Evolutionary conservation across 2,113 vertebrate species (phyloP).

Genomic region (Apteryx owenii): DNA sequence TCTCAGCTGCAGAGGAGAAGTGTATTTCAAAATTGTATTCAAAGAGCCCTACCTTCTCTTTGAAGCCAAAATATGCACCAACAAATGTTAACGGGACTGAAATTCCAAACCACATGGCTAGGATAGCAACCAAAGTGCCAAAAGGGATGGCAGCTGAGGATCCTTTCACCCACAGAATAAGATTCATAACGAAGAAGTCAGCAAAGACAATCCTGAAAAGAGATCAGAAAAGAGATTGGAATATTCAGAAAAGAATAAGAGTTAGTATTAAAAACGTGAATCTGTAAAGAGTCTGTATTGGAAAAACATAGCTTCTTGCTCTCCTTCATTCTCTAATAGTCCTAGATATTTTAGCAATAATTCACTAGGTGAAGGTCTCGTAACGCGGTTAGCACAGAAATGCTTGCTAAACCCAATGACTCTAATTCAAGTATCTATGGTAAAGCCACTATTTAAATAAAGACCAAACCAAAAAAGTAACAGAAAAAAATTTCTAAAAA

Average conservation of each 20-base stretch:
- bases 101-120: constrained; percentile 92
- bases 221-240: neutral
- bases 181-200: constrained; percentile 93
- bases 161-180: constrained; percentile 91
- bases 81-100: constrained; percentile 90
- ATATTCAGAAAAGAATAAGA: neutral
- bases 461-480: neutral
- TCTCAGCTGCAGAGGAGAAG: neutral
- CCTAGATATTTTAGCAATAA: neutral
- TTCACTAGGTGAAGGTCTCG: neutral
- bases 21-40: neutral
- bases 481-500: neutral
- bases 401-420: neutral
- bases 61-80: constrained; percentile 91
- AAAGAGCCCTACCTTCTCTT: constrained; percentile 80
- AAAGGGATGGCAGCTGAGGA: constrained; percentile 92
- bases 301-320: neutral
- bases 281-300: neutral
- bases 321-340: neutral
- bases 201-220: constrained; percentile 87
- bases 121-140: constrained; percentile 84
- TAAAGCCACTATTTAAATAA: neutral
- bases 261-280: neutral
- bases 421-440: neutral
- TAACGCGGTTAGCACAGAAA: neutral